phyloP scores from a whole-genome alignment of 1,140 invertebrate species.

The Glomeris maerens region DNA sequence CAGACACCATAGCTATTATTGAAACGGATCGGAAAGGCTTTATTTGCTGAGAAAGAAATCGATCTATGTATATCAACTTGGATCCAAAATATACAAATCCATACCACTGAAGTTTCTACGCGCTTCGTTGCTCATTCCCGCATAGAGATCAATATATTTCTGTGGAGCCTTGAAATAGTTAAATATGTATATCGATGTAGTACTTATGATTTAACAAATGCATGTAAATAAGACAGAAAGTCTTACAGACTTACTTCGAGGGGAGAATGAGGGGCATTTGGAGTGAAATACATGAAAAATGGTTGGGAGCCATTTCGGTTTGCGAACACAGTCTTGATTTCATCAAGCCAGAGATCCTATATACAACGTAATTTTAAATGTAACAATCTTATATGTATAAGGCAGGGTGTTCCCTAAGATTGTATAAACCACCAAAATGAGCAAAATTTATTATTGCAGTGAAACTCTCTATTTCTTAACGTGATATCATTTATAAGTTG shows the following conservation, averaged over 20 bases:
- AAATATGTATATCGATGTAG: not conserved
- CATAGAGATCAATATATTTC: not conserved
- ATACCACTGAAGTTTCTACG: slow-evolving; percentile 1
- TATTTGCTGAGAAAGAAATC: not conserved
- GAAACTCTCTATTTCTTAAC: too few relatives aligned
- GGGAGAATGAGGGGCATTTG: too few relatives aligned
- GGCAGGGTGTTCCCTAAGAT: too few relatives aligned
- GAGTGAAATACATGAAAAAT: too few relatives aligned
- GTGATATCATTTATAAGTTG: too few relatives aligned
- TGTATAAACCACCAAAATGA: too few relatives aligned
- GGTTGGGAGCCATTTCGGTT: not conserved
- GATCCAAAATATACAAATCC: not conserved
- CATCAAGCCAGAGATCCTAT: too few relatives aligned
- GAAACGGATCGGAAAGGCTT: not conserved
- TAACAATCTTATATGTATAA: too few relatives aligned
- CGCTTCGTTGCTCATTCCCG: not conserved
- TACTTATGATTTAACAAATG: not conserved
- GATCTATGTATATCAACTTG: not conserved
- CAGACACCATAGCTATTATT: slow-evolving; percentile 1
- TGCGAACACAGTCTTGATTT: not conserved
- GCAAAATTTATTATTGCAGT: too few relatives aligned
- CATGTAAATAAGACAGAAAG: not conserved
- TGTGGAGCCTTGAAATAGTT: not conserved
- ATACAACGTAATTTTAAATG: too few relatives aligned
- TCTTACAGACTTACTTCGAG: not conserved